These are phyloP conservation scores for Apogon talboti DNA, from an alignment of 2,797 vertebrate genomes.

Conservation along the genomic window DNA sequence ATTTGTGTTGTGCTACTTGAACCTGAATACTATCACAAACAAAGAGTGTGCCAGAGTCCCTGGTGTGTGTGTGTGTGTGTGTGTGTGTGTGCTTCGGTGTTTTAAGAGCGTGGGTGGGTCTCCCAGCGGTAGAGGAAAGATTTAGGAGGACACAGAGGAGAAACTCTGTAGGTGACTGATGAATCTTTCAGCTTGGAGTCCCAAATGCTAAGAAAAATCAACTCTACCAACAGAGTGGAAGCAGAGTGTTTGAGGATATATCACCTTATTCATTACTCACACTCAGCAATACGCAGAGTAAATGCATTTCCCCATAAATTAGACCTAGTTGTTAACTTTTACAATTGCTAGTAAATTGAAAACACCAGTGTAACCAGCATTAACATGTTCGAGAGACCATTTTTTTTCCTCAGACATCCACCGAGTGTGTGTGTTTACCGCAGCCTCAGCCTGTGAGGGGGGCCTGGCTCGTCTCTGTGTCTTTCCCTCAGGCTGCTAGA, in stretches of 20 bases:
- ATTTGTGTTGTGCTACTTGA: slow-evolving; percentile 5
- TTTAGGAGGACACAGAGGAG: slow-evolving; percentile 67
- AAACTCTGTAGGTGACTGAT: slow-evolving; percentile 68
- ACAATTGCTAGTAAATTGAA: slow-evolving; percentile 65
- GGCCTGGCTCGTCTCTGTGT: slow-evolving; percentile 76
- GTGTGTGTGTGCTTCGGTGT: slow-evolving; percentile 38
- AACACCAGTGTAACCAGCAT: slow-evolving; percentile 41
- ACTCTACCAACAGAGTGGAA: slow-evolving; percentile 55
- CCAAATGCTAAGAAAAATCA: slow-evolving; percentile 74
- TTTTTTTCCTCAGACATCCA: slow-evolving; percentile 48
- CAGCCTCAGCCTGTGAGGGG: slow-evolving; percentile 52
- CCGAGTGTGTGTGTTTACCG: slow-evolving; percentile 62
- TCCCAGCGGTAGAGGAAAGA: slow-evolving; percentile 57
- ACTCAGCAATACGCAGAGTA: slow-evolving; percentile 29
- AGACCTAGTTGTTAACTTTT: slow-evolving; percentile 66
- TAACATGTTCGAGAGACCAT: slow-evolving; percentile 25
- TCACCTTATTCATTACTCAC: slow-evolving; percentile 67
- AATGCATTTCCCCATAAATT: slow-evolving; percentile 64
- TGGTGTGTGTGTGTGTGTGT: slow-evolving; percentile 41
- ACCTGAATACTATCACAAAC: slow-evolving; percentile 10
- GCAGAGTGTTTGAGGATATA: slow-evolving; percentile 57
- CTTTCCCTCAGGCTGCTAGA: slow-evolving; percentile 67
- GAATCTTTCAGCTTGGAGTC: slow-evolving; percentile 65
- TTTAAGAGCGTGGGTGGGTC: slow-evolving; percentile 45
- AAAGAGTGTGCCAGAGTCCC: slow-evolving; percentile 35